Evolutionary conservation across 2,888 invertebrate genomes (phyloP).

Genomic region (Pachliopta kotzebuea): DNA sequence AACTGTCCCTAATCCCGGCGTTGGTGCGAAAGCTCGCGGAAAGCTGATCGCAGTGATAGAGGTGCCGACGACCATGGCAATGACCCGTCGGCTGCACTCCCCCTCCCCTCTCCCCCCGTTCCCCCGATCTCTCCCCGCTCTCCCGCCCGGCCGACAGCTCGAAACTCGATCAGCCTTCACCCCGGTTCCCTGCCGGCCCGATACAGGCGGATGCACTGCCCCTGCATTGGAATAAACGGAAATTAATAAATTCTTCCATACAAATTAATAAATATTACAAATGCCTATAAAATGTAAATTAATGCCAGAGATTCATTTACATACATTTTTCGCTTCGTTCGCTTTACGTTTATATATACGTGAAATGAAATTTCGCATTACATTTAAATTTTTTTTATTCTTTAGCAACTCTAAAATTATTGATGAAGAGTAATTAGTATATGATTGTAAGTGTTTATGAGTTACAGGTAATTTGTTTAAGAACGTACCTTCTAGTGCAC

Average conservation of each 20-base stretch:
- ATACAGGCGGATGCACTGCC: conserved; percentile 26
- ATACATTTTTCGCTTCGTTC: neutral
- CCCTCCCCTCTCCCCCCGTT: too few species aligned
- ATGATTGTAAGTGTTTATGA: too few species aligned
- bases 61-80: conserved; percentile 29
- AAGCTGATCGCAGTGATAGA: neutral
- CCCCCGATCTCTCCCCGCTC: too few species aligned
- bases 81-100: too few species aligned
- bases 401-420: too few species aligned
- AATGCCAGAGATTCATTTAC: neutral
- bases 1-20: conserved; percentile 5
- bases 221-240: neutral
- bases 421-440: too few species aligned
- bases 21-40: conserved; percentile 10
- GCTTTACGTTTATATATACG: too few species aligned
- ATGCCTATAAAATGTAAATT: neutral
- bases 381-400: too few species aligned
- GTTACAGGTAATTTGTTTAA: too few species aligned
- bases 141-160: conserved; percentile 17
- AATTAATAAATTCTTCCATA: conserved; percentile 14
- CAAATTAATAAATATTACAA: neutral
- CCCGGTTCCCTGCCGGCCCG: conserved; percentile 20
- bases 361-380: too few species aligned
- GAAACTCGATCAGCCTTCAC: conserved; percentile 30
- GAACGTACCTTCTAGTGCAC: too few species aligned